Base-by-base conservation (phyloP, 2,113 vertebrate genomes). In the Triplophysa dalaica region DNA sequence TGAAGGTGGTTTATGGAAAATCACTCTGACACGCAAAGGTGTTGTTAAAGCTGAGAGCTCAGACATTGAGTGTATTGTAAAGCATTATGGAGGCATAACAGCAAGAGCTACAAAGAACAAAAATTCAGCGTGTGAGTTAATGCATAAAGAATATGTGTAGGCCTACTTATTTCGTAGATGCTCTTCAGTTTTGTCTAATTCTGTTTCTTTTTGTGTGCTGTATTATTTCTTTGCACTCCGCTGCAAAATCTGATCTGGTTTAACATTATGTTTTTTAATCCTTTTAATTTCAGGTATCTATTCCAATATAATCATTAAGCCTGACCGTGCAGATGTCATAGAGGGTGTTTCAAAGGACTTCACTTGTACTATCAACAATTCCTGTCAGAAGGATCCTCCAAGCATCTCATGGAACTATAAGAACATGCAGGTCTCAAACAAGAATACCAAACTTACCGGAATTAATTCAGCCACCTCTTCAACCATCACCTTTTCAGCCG, bases 391-490 rank as follows among this genome's bases (percentile, higher is more conserved):
- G 41, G 81, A 87, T 24, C 26, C 0, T 67, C 89, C 86, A 56
- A 21, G 0, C 9, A 83, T 91, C 16, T 26, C 38, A 33, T 91
- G 89, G 89, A 90, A 90, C 84, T 88, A 81, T 66, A 11, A 83
- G 72, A 74, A 90, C 54, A 85, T 90, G 86, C 73, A 65, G 22
- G 85, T 54, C 58, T 43, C 67, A 7, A 9, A 13, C 3, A 1
- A 0, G 0, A 85, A 24, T 33, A 62, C 58, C 70, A 0, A 2
- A 10, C 50, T 65, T 13, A 26, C 65, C 1, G 67, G 0, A 0
- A n/a, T 75, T 9, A 60, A 8, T 4, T 85, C 64, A 45, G 64
- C 0, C 6, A 67, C 65, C 0, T 64, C 11, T 52, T 90, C 89
- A 29, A 89, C 80, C 83, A 52, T 90, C 2, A 89, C 84, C 24